Evolutionary conservation across 2,888 invertebrate species (phyloP), one percentile per base, ranked within the genome.

Genomic region (Masnerella sp.): DNA sequence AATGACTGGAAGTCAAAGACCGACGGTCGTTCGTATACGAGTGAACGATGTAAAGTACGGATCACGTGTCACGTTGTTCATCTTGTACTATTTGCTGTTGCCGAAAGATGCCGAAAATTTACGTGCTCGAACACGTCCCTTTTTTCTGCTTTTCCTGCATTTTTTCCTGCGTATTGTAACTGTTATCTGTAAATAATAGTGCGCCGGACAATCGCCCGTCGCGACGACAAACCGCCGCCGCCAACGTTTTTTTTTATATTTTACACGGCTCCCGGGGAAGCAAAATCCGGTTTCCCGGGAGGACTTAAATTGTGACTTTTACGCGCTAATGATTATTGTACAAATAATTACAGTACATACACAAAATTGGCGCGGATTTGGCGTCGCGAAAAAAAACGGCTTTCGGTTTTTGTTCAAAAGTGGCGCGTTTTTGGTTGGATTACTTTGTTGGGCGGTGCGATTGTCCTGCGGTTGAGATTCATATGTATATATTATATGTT

Each of bases 11-110:
- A 70, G 49, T 69, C 54, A 68, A 62, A 25, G 75, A 71, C 75
- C 78, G 75, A 76, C 75, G 76, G 73, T 74, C 78, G 75, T 75
- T 62, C 58, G 62, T 67, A 76, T 77, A 77, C 77, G 78, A 78
- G 71, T 78, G 77, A 79, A 80, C 74, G 71, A 73, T 79, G 77
- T 78, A 78, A 79, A 77, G 68, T 75, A 78, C 70, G 77, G 74
- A 77, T 76, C 75, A 76, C 77, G 79, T 77, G 78, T 77, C 71
- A 62, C 62, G 73, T 62, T 65, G 45, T 45, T 72, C 51, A 51
- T 38, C 40, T 54, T 58, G 49, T 52, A 45, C 28, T 74, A 67
- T 74, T 28, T 11, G 8, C 9, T 40, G 15, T 42, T 9, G 52
- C 64, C 77, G 71, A 77, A 78, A 72, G 56, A 70, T 76, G 77